Evolutionary conservation across 2,888 invertebrate genomes (phyloP).

Genomic region (Amiota minor): DNA sequence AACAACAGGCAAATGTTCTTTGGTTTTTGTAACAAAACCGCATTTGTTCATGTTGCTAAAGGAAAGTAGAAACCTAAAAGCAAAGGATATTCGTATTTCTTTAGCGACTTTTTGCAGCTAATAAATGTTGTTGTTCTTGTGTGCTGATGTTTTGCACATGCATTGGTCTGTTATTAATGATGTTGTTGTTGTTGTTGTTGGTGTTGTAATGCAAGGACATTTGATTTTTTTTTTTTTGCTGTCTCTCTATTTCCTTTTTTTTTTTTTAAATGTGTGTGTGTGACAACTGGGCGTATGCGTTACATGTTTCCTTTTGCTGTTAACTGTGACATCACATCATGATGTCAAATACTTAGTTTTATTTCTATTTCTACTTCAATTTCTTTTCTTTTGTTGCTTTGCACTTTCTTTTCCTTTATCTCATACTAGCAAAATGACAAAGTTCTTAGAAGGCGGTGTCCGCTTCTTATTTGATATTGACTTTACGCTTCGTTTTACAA

Average conservation of each 20-base stretch:
- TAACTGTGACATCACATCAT: too few species aligned
- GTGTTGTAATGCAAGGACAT: not conserved
- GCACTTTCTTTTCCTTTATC: not conserved
- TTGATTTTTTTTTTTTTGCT: not conserved
- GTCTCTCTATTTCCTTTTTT: not conserved
- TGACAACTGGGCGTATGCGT: slow-evolving; percentile 18
- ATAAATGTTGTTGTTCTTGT: too few species aligned
- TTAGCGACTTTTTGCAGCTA: too few species aligned
- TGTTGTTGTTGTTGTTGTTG: too few species aligned
- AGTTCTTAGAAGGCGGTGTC: slow-evolving; percentile 5
- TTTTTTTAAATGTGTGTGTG: not conserved
- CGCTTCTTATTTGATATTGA: slow-evolving; percentile 6
- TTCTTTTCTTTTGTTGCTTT: not conserved
- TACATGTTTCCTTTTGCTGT: not conserved
- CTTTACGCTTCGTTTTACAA: slow-evolving; percentile 15
- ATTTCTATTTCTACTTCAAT: not conserved
- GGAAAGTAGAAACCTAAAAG: too few species aligned
- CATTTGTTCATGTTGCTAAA: not conserved
- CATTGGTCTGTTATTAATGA: too few species aligned
- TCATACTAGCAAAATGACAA: slow-evolving; percentile 3
- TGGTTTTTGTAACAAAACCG: too few species aligned
- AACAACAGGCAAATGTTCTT: too few species aligned
- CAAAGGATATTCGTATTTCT: too few species aligned
- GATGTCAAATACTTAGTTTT: not conserved
- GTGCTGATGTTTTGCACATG: too few species aligned